A percentile compares a stretch with the other conserved stretches of the same genome.
Conservation (phyloP, 2,113 vertebrate species). For the Canis aureus region DNA sequence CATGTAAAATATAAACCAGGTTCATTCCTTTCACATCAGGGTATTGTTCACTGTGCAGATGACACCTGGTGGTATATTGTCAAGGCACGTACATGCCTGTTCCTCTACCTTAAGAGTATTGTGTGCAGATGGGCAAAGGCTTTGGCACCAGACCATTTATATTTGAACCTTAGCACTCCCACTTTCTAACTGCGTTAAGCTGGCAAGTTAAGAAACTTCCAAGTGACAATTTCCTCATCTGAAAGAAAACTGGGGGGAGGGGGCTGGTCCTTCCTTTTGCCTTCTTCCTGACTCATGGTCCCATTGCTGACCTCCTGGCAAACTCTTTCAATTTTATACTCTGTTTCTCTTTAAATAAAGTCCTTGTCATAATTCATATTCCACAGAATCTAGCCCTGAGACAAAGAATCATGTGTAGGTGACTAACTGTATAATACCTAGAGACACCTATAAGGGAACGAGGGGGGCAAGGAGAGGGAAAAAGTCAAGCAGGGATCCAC, state of each 20-base stretch:
- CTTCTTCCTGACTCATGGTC: background rate
- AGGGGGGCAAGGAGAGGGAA: background rate
- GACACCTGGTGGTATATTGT: background rate
- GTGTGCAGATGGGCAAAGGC: background rate
- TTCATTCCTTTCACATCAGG: background rate
- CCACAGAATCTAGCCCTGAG: background rate
- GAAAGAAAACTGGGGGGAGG: background rate
- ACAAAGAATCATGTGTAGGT: background rate
- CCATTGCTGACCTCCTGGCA: background rate
- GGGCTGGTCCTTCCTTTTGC: background rate
- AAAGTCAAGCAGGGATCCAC: background rate
- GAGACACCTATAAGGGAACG: fast-evolving
- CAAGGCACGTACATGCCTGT: background rate
- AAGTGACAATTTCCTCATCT: background rate
- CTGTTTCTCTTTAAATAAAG: background rate
- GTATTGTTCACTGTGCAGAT: fast-evolving
- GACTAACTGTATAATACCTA: background rate
- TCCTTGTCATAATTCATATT: background rate
- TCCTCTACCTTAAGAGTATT: background rate
- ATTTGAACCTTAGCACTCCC: background rate
- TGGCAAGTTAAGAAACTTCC: background rate
- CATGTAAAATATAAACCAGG: background rate
- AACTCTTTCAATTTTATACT: background rate
- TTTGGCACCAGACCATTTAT: background rate
- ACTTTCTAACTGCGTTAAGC: background rate